A percentile compares a stretch with the other conserved stretches of the same genome.
Conservation (phyloP, 2,113 vertebrate species). For the Nannobrachium achirus region DNA sequence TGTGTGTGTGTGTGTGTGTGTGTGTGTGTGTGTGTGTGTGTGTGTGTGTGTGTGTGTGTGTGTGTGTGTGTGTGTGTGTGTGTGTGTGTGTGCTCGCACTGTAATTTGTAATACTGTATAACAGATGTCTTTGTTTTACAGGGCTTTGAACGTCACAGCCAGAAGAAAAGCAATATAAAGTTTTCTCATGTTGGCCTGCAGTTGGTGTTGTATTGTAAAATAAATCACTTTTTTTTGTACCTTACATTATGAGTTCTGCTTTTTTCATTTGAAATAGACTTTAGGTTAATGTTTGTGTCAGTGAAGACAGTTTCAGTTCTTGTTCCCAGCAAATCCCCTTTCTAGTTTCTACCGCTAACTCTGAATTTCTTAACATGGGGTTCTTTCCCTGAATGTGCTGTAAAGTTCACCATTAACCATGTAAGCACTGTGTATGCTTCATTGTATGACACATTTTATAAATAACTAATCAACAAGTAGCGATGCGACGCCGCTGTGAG, state of each 20-base stretch:
- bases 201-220: conserved; percentile 35
- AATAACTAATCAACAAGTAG: too few species aligned
- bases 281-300: neutral
- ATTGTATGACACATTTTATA: too few species aligned
- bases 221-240: conserved; percentile 49
- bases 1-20: too few species aligned
- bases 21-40: too few species aligned
- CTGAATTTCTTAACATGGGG: too few species aligned
- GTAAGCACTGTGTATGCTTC: too few species aligned
- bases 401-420: too few species aligned
- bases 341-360: neutral
- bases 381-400: too few species aligned
- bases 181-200: conserved; percentile 4
- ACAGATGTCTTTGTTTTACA: conserved; percentile 53
- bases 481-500: too few species aligned
- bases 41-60: too few species aligned
- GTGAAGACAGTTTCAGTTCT: conserved; percentile 3
- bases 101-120: conserved; percentile 12
- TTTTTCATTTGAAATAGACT: neutral
- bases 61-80: too few species aligned
- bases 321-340: neutral
- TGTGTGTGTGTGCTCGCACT: conserved; percentile 23
- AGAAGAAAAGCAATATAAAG: conserved; percentile 19
- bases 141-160: conserved; percentile 27
- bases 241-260: neutral